Evolutionary conservation across 1,140 invertebrate genomes (phyloP), one percentile per base, ranked within the genome.

Genomic region (Lepidurus arcticus): DNA sequence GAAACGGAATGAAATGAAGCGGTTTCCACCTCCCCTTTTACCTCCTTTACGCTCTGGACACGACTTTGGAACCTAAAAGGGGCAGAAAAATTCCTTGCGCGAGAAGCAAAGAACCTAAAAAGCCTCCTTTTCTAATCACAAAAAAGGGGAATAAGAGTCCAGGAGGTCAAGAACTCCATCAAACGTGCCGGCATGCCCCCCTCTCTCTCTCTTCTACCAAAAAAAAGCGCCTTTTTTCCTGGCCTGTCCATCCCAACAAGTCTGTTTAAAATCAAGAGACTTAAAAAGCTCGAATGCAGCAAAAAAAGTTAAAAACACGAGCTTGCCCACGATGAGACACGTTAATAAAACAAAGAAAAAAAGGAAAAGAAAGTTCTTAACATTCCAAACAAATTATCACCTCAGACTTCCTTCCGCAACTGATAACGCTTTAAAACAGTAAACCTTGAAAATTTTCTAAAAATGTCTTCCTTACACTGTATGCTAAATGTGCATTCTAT

Each of bases 151-250:
- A 65, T 65, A 65, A 65, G 53, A 65, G 21, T 13, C 53, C 53
- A 65, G 53, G 53, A 65, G 53, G 53, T 65, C 53, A 65, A 65
- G 53, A 65, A 65, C 53, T 65, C 53, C 53, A 65, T 65, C 53
- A 65, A 65, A 65, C 53, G 53, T 65, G 53, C 53, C 53, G 53
- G 53, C 53, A 65, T 65, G 53, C 53, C 21, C 53, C 47, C 53
- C 13, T 34, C 34, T 34, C 34, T 34, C 34, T 34, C 34, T 34
- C 34, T 34, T 34, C 34, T 34, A 34, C 34, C 7, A 65, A 65
- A 11, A 65, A 65, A 65, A 65, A 65, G 1, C 8, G 8, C 0
- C 21, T 0, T 47, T 47, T 47, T 47, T 47, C 45, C 34, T 34
- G 21, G 9, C 13, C 53, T 65, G 16, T 16, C n/a, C 53, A 65